phyloP scores from a whole-genome alignment of 2,113 vertebrate genomes.

The Gallinago jamesoni region DNA sequence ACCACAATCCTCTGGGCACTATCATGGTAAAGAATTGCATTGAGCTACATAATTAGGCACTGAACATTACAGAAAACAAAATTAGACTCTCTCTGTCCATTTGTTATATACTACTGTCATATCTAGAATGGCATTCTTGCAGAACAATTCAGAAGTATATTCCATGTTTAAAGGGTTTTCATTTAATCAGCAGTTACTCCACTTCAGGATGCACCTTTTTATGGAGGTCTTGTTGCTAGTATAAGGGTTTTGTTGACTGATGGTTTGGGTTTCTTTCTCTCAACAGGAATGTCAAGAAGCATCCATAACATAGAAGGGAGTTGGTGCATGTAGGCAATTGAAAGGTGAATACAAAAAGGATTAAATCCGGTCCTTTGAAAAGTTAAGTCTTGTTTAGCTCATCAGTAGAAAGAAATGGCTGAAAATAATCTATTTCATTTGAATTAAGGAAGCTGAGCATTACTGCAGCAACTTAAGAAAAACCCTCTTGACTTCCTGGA shows the following conservation, averaged over 20 bases:
- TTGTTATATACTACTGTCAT: background rate
- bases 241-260: background rate
- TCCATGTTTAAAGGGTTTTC: background rate
- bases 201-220: background rate
- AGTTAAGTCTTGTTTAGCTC: background rate
- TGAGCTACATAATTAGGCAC: background rate
- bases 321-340: background rate
- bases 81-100: background rate
- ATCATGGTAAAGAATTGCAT: background rate
- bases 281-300: background rate
- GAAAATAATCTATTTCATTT: background rate
- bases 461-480: constrained; percentile 61
- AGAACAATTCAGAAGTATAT: background rate
- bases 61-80: background rate
- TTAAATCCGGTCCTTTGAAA: background rate
- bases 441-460: constrained; percentile 72
- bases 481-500: constrained; percentile 81
- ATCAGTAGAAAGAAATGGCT: background rate
- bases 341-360: background rate
- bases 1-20: background rate
- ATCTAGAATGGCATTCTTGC: background rate
- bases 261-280: background rate
- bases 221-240: background rate
- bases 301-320: background rate
- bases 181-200: background rate